Evolutionary conservation across 2,113 vertebrate species (phyloP).

Genomic region (Malurus alboscapulatus): DNA sequence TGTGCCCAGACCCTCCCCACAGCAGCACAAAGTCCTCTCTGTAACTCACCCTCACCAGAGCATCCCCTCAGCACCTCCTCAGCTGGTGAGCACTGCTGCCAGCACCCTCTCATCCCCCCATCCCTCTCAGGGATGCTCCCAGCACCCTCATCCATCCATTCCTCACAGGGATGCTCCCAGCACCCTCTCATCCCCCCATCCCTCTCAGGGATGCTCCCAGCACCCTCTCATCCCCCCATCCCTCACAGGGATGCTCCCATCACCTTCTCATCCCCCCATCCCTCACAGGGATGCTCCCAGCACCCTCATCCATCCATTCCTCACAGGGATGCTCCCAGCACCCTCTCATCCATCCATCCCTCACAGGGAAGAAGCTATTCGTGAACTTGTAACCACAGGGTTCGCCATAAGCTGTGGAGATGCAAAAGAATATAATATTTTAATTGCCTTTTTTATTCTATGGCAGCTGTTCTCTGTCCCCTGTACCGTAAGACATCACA

Average conservation of each 20-base stretch:
- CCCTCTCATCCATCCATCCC: neutral
- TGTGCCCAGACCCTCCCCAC: neutral
- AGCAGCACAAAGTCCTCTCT: neutral
- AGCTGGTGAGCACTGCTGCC: neutral
- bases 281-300: neutral
- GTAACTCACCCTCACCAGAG: neutral
- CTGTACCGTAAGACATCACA: fast-evolving
- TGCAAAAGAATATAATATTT: neutral
- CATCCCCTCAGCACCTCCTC: neutral
- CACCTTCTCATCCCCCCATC: neutral
- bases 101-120: neutral
- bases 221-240: neutral
- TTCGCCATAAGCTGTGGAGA: neutral
- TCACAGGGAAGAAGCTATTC: neutral
- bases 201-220: neutral
- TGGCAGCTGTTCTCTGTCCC: neutral
- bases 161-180: neutral
- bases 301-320: neutral
- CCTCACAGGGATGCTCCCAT: neutral
- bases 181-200: neutral
- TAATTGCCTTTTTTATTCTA: neutral
- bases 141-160: neutral
- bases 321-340: neutral
- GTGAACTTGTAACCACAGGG: neutral
- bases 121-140: no score